Percentiles rank a stretch among this genome's conserved stretches.
phyloP scores from a whole-genome alignment of 2,113 vertebrate species.

The Cynoglossus semilaevis region DNA sequence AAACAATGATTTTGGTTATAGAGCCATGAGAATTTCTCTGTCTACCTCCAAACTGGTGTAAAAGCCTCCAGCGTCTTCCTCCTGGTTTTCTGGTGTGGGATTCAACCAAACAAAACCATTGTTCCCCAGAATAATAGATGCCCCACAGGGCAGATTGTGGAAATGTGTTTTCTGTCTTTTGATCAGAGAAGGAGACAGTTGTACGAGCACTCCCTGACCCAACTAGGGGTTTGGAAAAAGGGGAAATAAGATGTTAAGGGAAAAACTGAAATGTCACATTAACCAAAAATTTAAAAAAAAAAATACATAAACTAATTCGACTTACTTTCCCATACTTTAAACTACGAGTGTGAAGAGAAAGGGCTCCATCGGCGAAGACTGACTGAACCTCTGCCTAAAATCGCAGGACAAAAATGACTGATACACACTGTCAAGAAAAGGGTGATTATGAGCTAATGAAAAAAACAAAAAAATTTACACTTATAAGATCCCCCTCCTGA shows the following conservation, averaged over 20 bases:
- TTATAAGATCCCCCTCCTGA: conserved; percentile 96
- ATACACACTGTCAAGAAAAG: not conserved
- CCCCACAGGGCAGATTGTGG: conserved; percentile 91
- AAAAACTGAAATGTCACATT: not conserved
- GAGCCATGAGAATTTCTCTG: not conserved
- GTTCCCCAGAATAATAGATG: conserved; percentile 92
- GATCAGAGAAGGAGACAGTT: conserved; percentile 90
- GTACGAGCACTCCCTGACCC: conserved; percentile 91
- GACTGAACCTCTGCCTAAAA: conserved; percentile 94
- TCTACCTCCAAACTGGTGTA: conserved; percentile 85
- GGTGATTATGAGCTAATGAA: not conserved
- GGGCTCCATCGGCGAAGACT: conserved; percentile 89
- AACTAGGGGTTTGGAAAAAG: conserved; percentile 71
- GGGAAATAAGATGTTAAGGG: not conserved
- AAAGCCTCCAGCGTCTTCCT: conserved; percentile 90
- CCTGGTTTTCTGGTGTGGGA: conserved; percentile 83
- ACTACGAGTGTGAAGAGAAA: conserved; percentile 93
- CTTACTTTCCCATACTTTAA: conserved; percentile 95
- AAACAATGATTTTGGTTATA: not conserved
- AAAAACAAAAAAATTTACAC: conserved; percentile 73
- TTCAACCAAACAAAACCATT: conserved; percentile 96
- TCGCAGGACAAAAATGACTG: conserved; percentile 63
- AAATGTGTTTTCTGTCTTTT: conserved; percentile 97
- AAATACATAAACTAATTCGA: not conserved
- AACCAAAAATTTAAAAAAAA: not conserved